A percentile compares a stretch with the other conserved stretches of the same genome.
These are phyloP conservation scores for Rhinoderma darwinii DNA, from an alignment of 2,113 vertebrate species.

Conservation along the genomic window DNA sequence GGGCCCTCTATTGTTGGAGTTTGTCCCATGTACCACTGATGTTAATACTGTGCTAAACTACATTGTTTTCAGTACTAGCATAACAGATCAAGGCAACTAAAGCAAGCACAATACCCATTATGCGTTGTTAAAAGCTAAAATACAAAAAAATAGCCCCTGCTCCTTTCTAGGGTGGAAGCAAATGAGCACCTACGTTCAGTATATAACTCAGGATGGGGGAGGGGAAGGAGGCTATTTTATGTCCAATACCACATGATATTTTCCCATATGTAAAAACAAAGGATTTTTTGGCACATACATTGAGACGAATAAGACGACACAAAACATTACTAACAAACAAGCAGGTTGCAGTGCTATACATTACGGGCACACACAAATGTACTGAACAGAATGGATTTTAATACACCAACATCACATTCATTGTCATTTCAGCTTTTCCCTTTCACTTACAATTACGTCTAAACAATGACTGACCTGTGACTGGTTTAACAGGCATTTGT, in stretches of 20 bases:
- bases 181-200: not conserved
- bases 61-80: not conserved
- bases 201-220: too few relatives aligned
- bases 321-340: slow-evolving; percentile 26
- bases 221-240: too few relatives aligned
- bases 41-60: not conserved
- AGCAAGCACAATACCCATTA: not conserved
- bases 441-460: not conserved
- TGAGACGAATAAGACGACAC: not conserved
- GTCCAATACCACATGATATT: not conserved
- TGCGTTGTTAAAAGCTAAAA: not conserved
- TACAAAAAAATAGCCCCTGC: not conserved
- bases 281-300: not conserved
- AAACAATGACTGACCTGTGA: slow-evolving; percentile 77
- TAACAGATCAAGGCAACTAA: not conserved
- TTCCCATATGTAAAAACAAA: not conserved
- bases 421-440: not conserved
- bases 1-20: too few relatives aligned
- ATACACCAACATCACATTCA: not conserved
- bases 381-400: not conserved
- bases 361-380: not conserved
- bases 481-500: slow-evolving; percentile 70
- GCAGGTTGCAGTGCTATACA: not conserved
- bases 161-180: not conserved
- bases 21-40: too few relatives aligned